These are phyloP conservation scores for Synanceia verrucosa DNA, from an alignment of 2,797 vertebrate genomes.

Conservation along the genomic window DNA sequence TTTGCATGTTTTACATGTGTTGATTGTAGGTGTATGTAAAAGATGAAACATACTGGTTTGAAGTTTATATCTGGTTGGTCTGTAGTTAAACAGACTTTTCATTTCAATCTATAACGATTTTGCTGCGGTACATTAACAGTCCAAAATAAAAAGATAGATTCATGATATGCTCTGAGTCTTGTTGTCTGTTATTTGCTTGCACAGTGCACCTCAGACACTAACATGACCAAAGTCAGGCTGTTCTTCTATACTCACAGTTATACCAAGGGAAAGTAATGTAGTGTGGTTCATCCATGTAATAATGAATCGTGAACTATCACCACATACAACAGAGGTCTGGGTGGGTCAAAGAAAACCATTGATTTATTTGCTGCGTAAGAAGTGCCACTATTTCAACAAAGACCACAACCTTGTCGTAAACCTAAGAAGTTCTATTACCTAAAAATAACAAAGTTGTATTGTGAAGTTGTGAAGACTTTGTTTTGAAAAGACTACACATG, in stretches of 20 bases:
- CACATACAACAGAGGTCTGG: not conserved
- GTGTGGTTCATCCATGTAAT: not conserved
- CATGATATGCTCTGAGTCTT: not conserved
- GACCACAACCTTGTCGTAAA: not conserved
- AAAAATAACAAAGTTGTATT: not conserved
- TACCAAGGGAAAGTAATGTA: not conserved
- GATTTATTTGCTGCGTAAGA: not conserved
- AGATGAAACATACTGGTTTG: not conserved
- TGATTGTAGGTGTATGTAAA: not conserved
- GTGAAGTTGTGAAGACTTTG: not conserved
- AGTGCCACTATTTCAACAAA: not conserved
- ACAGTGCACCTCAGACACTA: not conserved
- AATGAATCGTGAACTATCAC: not conserved
- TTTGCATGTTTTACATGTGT: constrained; percentile 36
- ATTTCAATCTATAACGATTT: constrained; percentile 2
- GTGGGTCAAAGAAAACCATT: not conserved
- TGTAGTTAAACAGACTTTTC: not conserved
- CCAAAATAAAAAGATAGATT: constrained; percentile 64
- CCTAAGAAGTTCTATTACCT: not conserved
- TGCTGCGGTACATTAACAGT: constrained; percentile 26
- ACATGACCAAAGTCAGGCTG: not conserved
- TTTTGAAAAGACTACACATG: not conserved
- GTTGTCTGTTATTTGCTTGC: constrained; percentile 1
- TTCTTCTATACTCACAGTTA: not conserved
- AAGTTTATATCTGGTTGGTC: not conserved